These are phyloP conservation scores for Drosophila macrospina DNA, from an alignment of 2,888 invertebrate genomes.

Conservation along the genomic window DNA sequence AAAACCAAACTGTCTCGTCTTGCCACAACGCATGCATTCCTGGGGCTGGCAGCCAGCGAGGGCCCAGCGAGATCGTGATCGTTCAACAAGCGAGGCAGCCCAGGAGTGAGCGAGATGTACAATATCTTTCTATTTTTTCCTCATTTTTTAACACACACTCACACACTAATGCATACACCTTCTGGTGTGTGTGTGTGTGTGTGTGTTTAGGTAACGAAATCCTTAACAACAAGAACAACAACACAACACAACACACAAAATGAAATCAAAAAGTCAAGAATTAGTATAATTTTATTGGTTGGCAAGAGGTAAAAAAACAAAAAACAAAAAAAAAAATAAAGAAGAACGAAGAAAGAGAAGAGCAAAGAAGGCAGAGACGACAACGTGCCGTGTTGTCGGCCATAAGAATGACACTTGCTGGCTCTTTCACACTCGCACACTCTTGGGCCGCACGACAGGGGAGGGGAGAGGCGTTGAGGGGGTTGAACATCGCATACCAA, in stretches of 20 bases:
- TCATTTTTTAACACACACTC: constrained; percentile 34
- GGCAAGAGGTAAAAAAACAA: constrained; percentile 67
- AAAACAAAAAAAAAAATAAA: constrained; percentile 41
- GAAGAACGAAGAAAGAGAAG: constrained; percentile 29
- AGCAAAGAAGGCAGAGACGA: constrained; percentile 20
- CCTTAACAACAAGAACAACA: constrained; percentile 63
- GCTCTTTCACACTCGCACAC: constrained; percentile 63
- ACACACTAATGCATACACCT: constrained; percentile 6
- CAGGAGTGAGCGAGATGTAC: constrained; percentile 59
- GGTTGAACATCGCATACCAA: constrained; percentile 28
- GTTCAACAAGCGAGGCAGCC: constrained; percentile 13
- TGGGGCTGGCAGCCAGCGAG: constrained; percentile 41
- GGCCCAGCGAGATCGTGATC: constrained; percentile 52
- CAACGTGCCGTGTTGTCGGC: constrained; percentile 42
- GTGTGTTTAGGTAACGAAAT: constrained; percentile 79
- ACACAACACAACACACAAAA: constrained; percentile 50
- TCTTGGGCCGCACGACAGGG: constrained; percentile 14
- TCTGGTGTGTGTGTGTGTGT: constrained; percentile 41
- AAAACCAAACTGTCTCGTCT: constrained; percentile 80
- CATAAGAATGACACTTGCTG: constrained; percentile 72
- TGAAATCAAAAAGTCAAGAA: constrained; percentile 80
- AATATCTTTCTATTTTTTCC: constrained; percentile 27
- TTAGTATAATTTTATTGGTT: constrained; percentile 84
- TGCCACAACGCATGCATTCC: constrained; percentile 62
- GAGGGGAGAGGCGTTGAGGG: not conserved